Conservation (phyloP, 1,140 invertebrate genomes). For the Aphaenogaster floridana region DNA sequence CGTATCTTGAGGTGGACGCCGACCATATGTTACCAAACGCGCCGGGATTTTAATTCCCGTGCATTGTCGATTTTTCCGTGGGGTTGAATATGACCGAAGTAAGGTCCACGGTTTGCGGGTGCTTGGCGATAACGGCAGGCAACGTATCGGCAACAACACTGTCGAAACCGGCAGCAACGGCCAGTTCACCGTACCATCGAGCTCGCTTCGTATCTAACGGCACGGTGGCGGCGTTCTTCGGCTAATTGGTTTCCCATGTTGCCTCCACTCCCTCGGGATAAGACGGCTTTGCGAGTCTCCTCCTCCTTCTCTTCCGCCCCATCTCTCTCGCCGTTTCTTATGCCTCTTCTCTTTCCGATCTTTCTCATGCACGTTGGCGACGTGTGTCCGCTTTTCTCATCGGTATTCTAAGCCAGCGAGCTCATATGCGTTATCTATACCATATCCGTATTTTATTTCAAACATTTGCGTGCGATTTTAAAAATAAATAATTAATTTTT, state of each 20-base stretch:
- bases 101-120: conserved; percentile 71
- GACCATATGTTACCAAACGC: conserved; percentile 53
- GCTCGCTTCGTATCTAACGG: conserved; percentile 82
- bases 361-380: conserved; percentile 44
- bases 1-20: conserved; percentile 53
- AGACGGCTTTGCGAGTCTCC: conserved; percentile 70
- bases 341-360: conserved; percentile 27
- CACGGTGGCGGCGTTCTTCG: conserved; percentile 80
- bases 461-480: background rate
- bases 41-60: conserved; percentile 64
- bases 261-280: conserved; percentile 83
- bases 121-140: conserved; percentile 68
- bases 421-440: background rate
- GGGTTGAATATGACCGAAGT: conserved; percentile 61
- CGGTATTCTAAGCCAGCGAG: background rate
- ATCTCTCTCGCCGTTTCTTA: conserved; percentile 35
- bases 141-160: conserved; percentile 77
- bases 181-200: conserved; percentile 58
- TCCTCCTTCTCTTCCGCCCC: background rate
- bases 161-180: conserved; percentile 63
- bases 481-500: background rate
- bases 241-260: conserved; percentile 87
- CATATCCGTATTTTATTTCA: conserved; percentile 29
- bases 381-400: conserved; percentile 39
- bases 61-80: conserved; percentile 53